A percentile compares a stretch with the other conserved stretches of the same genome.
Conservation (phyloP, 2,113 vertebrate species). For the Pionites leucogaster region DNA sequence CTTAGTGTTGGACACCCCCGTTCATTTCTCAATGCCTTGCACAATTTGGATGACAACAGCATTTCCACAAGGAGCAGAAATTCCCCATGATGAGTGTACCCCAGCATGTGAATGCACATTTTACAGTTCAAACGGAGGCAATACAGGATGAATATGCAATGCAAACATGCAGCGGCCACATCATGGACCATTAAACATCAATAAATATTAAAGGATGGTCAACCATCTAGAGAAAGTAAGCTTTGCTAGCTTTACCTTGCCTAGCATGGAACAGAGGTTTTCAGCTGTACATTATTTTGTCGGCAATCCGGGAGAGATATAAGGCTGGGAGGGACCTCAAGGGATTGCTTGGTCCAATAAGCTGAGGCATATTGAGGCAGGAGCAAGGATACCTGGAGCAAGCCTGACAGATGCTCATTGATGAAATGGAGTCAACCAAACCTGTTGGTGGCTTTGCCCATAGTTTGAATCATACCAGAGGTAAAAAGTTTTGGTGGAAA, state of each 20-base stretch:
- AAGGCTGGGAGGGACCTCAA: background rate
- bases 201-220: background rate
- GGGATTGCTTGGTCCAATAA: background rate
- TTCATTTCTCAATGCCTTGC: background rate
- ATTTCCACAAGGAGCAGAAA: background rate
- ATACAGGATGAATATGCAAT: background rate
- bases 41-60: background rate
- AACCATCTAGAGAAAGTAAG: background rate
- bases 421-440: background rate
- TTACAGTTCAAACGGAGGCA: background rate
- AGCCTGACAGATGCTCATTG: background rate
- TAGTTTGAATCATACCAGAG: background rate
- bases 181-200: background rate
- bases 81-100: background rate
- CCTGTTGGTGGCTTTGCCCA: background rate
- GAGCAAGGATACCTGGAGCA: background rate
- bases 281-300: background rate
- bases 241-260: background rate
- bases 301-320: background rate
- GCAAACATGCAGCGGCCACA: background rate
- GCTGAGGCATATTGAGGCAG: background rate
- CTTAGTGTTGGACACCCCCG: background rate
- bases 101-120: accelerated
- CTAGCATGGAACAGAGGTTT: background rate
- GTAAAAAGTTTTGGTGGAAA: background rate